Conservation (phyloP, 2,888 invertebrate genomes). For the Torymus auratus region DNA sequence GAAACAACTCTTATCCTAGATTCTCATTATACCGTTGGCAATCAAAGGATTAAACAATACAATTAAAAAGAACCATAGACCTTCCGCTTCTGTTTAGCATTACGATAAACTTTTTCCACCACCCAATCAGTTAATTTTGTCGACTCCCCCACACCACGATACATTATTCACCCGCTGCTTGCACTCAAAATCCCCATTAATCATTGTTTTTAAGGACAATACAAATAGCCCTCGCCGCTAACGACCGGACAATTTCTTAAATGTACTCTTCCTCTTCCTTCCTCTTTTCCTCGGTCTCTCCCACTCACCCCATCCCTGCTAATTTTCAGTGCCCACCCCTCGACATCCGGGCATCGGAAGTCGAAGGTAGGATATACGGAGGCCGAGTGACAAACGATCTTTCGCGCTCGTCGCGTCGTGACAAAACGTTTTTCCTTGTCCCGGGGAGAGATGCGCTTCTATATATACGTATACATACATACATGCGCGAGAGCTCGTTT, state of each 20-base stretch:
- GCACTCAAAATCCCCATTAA: too few relatives aligned
- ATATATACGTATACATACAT: not conserved
- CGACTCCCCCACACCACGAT: too few relatives aligned
- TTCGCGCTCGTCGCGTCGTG: constrained; percentile 29
- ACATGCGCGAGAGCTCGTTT: too few relatives aligned
- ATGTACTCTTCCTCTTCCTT: constrained; percentile 3
- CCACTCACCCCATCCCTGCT: not conserved
- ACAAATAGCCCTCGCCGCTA: not conserved
- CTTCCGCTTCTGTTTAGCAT: too few relatives aligned
- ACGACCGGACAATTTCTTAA: constrained; percentile 32
- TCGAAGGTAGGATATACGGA: constrained; percentile 11
- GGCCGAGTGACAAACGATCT: constrained; percentile 42
- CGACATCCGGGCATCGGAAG: constrained; percentile 4
- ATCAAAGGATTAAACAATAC: too few relatives aligned
- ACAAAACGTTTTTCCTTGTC: constrained; percentile 52
- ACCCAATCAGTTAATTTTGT: too few relatives aligned
- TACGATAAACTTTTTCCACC: too few relatives aligned
- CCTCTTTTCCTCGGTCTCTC: not conserved
- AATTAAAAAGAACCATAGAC: too few relatives aligned
- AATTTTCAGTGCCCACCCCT: constrained; percentile 8
- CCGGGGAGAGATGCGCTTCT: constrained; percentile 1
- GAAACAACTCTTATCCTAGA: too few relatives aligned
- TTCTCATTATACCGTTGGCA: too few relatives aligned
- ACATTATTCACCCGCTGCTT: too few relatives aligned
- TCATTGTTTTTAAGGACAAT: too few relatives aligned